These are phyloP conservation scores for Nephila pilipes DNA, from an alignment of 1,140 invertebrate species.

Conservation along the genomic window DNA sequence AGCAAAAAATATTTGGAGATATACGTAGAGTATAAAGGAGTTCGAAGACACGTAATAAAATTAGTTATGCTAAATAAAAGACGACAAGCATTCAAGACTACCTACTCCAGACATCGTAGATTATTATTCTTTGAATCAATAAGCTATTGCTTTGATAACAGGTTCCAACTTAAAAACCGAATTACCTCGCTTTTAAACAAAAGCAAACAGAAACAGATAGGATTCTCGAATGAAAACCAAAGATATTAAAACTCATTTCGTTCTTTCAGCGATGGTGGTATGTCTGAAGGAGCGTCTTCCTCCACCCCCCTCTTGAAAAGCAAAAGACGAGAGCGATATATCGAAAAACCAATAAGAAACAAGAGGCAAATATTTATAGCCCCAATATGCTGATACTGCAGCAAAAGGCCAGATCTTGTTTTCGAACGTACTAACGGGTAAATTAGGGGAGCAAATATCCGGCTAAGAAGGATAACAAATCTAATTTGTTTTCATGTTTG, in stretches of 20 bases:
- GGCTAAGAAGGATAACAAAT: constrained; percentile 23
- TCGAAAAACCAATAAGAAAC: constrained; percentile 54
- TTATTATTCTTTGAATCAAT: too few relatives aligned
- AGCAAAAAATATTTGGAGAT: too few relatives aligned
- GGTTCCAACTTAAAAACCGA: too few relatives aligned
- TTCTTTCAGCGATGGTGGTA: background rate
- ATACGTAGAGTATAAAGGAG: too few relatives aligned
- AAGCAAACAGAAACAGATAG: background rate
- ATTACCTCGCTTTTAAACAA: background rate
- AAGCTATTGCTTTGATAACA: too few relatives aligned
- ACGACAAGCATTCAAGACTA: too few relatives aligned
- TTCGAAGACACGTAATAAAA: too few relatives aligned
- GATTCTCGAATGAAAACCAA: background rate
- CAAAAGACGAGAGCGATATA: constrained; percentile 4
- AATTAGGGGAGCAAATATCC: constrained; percentile 52
- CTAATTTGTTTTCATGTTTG: constrained; percentile 51
- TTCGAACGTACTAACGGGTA: background rate
- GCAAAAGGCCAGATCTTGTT: background rate
- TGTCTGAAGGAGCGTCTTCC: background rate
- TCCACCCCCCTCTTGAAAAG: background rate
- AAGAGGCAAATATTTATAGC: constrained; percentile 55
- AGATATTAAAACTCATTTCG: background rate
- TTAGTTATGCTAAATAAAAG: too few relatives aligned
- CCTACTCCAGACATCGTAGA: too few relatives aligned
- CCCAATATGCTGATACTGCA: constrained; percentile 51